Evolutionary conservation across 2,888 invertebrate genomes (phyloP), one percentile per base, ranked within the genome.

Genomic region (Troides aeacus): DNA sequence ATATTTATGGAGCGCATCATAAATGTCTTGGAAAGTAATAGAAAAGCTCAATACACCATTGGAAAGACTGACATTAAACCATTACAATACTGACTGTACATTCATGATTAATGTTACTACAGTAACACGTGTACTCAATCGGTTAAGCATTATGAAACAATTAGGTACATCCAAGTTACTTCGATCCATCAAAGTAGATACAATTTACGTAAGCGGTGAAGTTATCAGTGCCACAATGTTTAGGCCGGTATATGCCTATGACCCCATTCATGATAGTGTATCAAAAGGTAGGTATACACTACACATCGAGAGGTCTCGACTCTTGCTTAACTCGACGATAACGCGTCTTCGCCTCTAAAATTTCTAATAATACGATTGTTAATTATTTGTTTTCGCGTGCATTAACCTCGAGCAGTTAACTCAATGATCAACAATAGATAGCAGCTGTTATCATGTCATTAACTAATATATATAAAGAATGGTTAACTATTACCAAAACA

Each of bases 291-390:
- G 76, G 75, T 81, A 79, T 75, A 72, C 76, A 74, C 74, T n/a
- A 56, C 46, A 21, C 56, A 56, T 21, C 10, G 7, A 81, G 79
- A 83, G 84, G 83, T 84, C 84, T 73, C 73, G 83, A 84, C 82
- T 78, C 77, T 84, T 84, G 81, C 78, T 78, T 79, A 77, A 81
- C 74, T 39, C 21, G 57, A 12, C 72, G 83, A 85, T 84, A 83
- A 80, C 66, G 57, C 57, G 10, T 15, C 62, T 15, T 46, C 58
- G 59, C 66, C 62, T 65, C 66, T 64, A 74, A 75, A 76, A 73
- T 74, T 78, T 72, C 68, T 74, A 72, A 71, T 61, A 62, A 62
- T 30, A 53, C 59, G 24, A 58, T 65, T 67, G 24, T 64, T 69
- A 69, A 69, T 69, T 23, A 60, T 36, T 61, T 64, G 61, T 64